Base-by-base conservation (phyloP, 1,140 invertebrate species). In the Lordiphosa mommai region DNA sequence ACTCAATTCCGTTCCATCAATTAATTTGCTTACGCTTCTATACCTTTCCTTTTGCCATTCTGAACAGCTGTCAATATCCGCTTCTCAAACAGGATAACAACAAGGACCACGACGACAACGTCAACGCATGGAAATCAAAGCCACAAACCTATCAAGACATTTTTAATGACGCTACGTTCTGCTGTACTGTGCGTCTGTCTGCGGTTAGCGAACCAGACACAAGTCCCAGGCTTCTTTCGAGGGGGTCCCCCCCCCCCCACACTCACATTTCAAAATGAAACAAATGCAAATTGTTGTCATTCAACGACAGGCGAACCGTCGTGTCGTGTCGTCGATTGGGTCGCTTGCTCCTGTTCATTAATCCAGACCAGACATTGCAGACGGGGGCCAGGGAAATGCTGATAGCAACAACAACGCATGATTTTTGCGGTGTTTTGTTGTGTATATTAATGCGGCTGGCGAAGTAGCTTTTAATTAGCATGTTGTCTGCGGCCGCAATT, bases 381-480 rank as follows among this genome's bases (percentile, higher is more conserved):
- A 61, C 61, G 13, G 23, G 23, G 23, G 7, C 23, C 23, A 5
- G 23, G 23, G 23, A 27, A 53, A 14, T 12, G 36, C 36, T 8
- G 36, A 33, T 34, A 52, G 20, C 37, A 40, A 30, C 52, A 40
- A n/a, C 16, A 56, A 67, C 63, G 43, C 46, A 61, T 72, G 72
- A 70, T 70, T 76, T 76, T 76, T 76, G 72, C 72, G 66, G 66
- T 76, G 56, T 61, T 72, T 72, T 72, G 23, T 66, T 74, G 58
- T 53, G 76, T 82, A 57, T 80, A 80, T 82, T 82, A 82, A 80
- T 82, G 76, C 77, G 76, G 76, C 77, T 66, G 71, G 71, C 50
- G 67, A 82, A 80, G 76, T 82, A 76, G 71, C 76, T 80, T 80
- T 80, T 80, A 80, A 80, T 80, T 82, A 80, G 74, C 76, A 80